Conservation (phyloP, 2,797 vertebrate species). For the Halcyon leucocephala region DNA sequence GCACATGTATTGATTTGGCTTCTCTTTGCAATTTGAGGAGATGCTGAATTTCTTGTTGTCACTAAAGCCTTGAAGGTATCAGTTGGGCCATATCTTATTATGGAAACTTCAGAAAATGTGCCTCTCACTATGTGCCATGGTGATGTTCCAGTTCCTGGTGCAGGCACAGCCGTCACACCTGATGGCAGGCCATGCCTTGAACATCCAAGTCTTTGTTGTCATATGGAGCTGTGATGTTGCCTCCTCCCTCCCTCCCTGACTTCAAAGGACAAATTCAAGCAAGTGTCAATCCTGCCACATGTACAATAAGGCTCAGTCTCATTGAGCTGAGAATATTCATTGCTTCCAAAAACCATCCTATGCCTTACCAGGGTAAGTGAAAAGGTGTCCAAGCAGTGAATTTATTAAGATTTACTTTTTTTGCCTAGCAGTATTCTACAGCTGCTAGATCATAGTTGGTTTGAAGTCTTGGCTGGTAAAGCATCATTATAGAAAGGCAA, state of each 20-base stretch:
- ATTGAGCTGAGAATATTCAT: background rate
- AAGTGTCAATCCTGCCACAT: background rate
- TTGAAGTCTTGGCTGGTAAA: slow-evolving; percentile 16
- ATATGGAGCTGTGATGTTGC: background rate
- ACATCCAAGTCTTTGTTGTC: background rate
- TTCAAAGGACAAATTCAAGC: background rate
- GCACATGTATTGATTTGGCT: background rate
- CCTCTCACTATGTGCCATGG: background rate
- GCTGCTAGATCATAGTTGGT: background rate
- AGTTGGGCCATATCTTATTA: background rate
- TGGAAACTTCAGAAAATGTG: background rate
- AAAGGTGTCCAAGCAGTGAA: slow-evolving; percentile 60
- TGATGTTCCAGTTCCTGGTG: background rate
- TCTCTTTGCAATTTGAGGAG: background rate
- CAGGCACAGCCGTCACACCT: background rate
- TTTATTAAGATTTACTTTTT: slow-evolving; percentile 37
- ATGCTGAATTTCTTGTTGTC: background rate
- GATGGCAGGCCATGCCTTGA: background rate
- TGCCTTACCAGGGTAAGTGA: background rate
- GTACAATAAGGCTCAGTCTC: background rate
- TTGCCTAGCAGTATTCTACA: background rate
- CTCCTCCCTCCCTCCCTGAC: background rate
- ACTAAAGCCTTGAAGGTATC: background rate
- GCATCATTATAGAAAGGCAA: background rate
- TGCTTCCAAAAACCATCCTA: slow-evolving; percentile 5